These are phyloP conservation scores for Varanus salvator DNA, from an alignment of 2,113 vertebrate species.

Conservation along the genomic window DNA sequence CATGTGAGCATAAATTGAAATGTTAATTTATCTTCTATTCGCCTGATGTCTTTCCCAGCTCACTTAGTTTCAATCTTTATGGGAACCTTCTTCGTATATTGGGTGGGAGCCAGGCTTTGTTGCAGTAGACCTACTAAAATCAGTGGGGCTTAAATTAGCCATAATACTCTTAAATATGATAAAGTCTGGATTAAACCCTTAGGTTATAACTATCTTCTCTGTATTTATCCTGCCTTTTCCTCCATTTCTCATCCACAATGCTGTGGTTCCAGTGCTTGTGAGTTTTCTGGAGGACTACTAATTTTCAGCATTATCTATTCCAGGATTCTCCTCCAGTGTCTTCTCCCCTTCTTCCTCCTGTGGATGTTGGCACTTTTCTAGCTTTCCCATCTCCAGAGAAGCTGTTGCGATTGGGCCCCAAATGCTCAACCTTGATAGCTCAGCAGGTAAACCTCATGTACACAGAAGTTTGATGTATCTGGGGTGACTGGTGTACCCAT, in stretches of 20 bases:
- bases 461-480: not conserved
- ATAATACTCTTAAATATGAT: not conserved
- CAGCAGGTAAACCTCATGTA: conserved; percentile 82
- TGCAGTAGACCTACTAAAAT: not conserved
- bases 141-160: not conserved
- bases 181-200: not conserved
- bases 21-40: not conserved
- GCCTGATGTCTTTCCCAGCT: too few relatives aligned
- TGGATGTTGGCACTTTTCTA: conserved; percentile 89
- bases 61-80: not conserved
- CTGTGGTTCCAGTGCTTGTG: not conserved
- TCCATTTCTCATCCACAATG: not conserved
- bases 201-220: too few relatives aligned
- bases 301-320: conserved; percentile 11
- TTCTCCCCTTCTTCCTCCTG: conserved; percentile 69
- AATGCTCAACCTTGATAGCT: conserved; percentile 85
- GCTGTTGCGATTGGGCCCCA: conserved; percentile 88
- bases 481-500: not conserved
- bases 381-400: conserved; percentile 95
- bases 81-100: not conserved
- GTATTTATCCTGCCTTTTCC: not conserved
- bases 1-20: not conserved
- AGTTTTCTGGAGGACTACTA: not conserved
- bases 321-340: conserved; percentile 82
- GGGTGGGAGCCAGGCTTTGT: not conserved